Percentiles rank a stretch among this genome's conserved stretches.
Evolutionary conservation across 2,888 invertebrate species (phyloP).

Genomic region (Agrenia bidenticulata): DNA sequence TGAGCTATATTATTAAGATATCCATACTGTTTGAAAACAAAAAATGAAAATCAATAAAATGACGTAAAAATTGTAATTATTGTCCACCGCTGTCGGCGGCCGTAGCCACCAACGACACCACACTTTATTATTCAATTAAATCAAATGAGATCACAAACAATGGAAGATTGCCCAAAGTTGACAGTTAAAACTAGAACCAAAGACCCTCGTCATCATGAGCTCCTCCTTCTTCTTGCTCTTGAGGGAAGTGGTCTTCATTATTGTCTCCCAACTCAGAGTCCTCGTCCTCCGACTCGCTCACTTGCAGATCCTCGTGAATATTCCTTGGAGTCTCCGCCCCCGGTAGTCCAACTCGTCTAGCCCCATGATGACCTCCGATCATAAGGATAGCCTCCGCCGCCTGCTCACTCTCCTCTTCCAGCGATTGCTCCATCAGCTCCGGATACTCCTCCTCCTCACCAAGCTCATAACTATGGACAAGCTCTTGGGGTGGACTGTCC

Average conservation of each 20-base stretch:
- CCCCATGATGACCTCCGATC: conserved; percentile 43
- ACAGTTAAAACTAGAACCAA: conserved; percentile 25
- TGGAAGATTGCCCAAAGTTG: not conserved
- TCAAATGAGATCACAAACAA: conserved; percentile 7
- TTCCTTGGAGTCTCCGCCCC: conserved; percentile 56
- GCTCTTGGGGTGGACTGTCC: no score
- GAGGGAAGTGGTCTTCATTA: conserved; percentile 21
- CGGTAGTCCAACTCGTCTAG: conserved; percentile 45
- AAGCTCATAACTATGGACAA: no score
- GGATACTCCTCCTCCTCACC: conserved; percentile 16
- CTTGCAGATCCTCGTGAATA: conserved; percentile 66
- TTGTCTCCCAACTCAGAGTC: conserved; percentile 28
- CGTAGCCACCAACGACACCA: no score
- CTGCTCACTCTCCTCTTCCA: conserved; percentile 64
- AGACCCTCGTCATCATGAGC: conserved; percentile 40
- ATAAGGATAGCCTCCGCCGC: conserved; percentile 58
- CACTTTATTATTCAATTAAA: no score
- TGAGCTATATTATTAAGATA: no score
- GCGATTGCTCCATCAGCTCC: conserved; percentile 2
- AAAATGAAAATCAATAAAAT: conserved; percentile 20
- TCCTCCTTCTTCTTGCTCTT: conserved; percentile 50
- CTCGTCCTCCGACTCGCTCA: conserved; percentile 76
- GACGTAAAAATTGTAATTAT: conserved; percentile 4
- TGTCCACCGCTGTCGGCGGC: no score
- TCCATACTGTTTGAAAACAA: conserved; percentile 23